Evolutionary conservation across 2,888 invertebrate genomes (phyloP).

Genomic region (Timema cristinae): DNA sequence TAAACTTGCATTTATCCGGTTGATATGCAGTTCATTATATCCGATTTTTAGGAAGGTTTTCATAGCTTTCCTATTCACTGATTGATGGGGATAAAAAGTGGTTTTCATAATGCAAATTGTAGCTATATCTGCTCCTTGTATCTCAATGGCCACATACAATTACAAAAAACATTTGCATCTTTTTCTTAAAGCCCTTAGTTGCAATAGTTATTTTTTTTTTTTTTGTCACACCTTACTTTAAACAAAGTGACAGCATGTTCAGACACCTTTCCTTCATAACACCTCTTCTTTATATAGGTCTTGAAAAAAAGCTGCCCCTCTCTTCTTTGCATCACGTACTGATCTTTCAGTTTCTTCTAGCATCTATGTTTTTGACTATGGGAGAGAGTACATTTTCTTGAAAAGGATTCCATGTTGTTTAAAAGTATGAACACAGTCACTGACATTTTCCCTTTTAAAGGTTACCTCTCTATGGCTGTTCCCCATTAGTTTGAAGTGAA

Average conservation of each 20-base stretch:
- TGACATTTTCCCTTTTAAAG: too few relatives aligned
- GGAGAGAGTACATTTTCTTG: not conserved
- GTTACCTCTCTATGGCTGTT: not conserved
- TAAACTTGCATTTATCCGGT: not conserved
- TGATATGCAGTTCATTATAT: slow-evolving; percentile 8
- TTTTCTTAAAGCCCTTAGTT: slow-evolving; percentile 2
- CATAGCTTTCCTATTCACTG: slow-evolving; percentile 5
- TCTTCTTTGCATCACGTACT: slow-evolving; percentile 7
- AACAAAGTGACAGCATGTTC: slow-evolving; percentile 4
- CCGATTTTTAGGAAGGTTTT: slow-evolving; percentile 4
- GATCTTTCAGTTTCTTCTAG: slow-evolving; percentile 12
- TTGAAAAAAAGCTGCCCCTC: not conserved
- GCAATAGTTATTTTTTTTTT: not conserved
- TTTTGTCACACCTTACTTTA: not conserved
- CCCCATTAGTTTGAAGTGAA: not conserved
- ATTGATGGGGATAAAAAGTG: slow-evolving; percentile 9
- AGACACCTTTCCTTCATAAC: not conserved
- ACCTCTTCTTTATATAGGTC: not conserved
- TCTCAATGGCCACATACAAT: slow-evolving; percentile 8
- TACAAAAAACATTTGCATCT: slow-evolving; percentile 7
- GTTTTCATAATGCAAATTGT: slow-evolving; percentile 6
- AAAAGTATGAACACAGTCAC: too few relatives aligned
- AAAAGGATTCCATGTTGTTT: not conserved
- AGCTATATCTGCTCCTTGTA: slow-evolving; percentile 9
- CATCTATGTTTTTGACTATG: not conserved